These are phyloP conservation scores for Micrasema longulum DNA, from an alignment of 1,140 invertebrate genomes.

Conservation along the genomic window DNA sequence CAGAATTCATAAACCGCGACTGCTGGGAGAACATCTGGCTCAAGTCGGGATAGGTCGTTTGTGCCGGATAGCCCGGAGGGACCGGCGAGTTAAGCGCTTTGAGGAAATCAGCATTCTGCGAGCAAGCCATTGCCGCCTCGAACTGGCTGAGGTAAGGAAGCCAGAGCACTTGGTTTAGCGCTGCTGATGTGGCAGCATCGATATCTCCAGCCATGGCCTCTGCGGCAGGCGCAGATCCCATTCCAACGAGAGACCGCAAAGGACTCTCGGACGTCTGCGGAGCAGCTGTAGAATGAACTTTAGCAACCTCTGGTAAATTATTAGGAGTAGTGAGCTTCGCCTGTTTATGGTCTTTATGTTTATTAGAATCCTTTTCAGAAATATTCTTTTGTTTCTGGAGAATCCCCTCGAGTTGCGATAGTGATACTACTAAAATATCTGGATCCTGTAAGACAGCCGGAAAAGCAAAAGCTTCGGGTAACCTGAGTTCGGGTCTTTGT, in stretches of 20 bases:
- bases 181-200: constrained; percentile 74
- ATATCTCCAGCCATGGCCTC: constrained; percentile 70
- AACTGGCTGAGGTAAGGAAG: constrained; percentile 76
- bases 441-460: constrained; percentile 80
- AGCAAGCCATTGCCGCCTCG: constrained; percentile 64
- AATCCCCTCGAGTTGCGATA: constrained; percentile 81
- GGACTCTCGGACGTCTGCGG: constrained; percentile 41
- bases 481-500: constrained; percentile 75
- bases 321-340: constrained; percentile 39
- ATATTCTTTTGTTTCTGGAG: constrained; percentile 67
- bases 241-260: constrained; percentile 43
- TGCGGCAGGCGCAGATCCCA: constrained; percentile 18
- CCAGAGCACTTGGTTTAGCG: constrained; percentile 79
- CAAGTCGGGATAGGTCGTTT: constrained; percentile 64
- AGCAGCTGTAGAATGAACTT: constrained; percentile 13
- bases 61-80: constrained; percentile 60
- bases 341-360: constrained; percentile 39
- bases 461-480: constrained; percentile 78
- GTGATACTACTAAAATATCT: constrained; percentile 81
- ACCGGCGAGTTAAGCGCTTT: constrained; percentile 65
- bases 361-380: constrained; percentile 56
- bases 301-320: not conserved
- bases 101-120: constrained; percentile 65
- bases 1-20: constrained; percentile 60
- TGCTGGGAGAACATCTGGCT: constrained; percentile 65